A percentile compares a stretch with the other conserved stretches of the same genome.
These are phyloP conservation scores for Nemopilema nomurai DNA, from an alignment of 30 jellyfish, hydroid and myxozoan species.

Conservation along the genomic window DNA sequence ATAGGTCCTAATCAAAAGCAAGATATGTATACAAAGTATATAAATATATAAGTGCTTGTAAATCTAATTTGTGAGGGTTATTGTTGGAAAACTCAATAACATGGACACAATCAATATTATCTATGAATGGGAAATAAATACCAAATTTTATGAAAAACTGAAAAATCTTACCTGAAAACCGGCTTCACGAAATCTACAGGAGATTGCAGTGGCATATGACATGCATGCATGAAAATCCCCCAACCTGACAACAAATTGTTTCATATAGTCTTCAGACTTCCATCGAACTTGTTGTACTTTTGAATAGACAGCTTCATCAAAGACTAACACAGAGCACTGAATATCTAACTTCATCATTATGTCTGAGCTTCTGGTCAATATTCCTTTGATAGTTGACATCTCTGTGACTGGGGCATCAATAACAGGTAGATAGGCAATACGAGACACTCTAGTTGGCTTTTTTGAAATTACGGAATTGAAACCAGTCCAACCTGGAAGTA, in stretches of 20 bases:
- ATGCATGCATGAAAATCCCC: constrained; percentile 79
- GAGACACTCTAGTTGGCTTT: constrained; percentile 10
- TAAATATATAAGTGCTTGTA: background rate
- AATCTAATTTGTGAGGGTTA: background rate
- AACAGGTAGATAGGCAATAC: constrained; percentile 18
- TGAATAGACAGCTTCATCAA: constrained; percentile 80
- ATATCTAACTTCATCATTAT: constrained; percentile 20
- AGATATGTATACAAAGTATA: background rate
- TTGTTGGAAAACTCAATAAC: background rate
- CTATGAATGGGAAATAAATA: background rate
- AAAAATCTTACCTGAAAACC: constrained; percentile 46
- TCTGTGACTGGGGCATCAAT: constrained; percentile 54
- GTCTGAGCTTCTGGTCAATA: constrained; percentile 30
- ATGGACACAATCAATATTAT: background rate
- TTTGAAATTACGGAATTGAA: constrained; percentile 9
- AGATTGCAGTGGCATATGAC: constrained; percentile 70
- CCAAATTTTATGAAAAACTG: background rate
- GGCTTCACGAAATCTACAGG: constrained; percentile 48
- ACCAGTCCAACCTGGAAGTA: constrained; percentile 41
- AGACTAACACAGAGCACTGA: constrained; percentile 29
- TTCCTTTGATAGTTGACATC: constrained; percentile 40
- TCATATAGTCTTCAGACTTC: constrained; percentile 31
- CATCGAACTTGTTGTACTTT: constrained; percentile 69
- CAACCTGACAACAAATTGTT: constrained; percentile 38
- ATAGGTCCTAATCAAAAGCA: constrained; percentile 24